A percentile compares a stretch with the other conserved stretches of the same genome.
phyloP scores from a whole-genome alignment of 2,888 invertebrate species.

The Tryphoninae sp. region DNA sequence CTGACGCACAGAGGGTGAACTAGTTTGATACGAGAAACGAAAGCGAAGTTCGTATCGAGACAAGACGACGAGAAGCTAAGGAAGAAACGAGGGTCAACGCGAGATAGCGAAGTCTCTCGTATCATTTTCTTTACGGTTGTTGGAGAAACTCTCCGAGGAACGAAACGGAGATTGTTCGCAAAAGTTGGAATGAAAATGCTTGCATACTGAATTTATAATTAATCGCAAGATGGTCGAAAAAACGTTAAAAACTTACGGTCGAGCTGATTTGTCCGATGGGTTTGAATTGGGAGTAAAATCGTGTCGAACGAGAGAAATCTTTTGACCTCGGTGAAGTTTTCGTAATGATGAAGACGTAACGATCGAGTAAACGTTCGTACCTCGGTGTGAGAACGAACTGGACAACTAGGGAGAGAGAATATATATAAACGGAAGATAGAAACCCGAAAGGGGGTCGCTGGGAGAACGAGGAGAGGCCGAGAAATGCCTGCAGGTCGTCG shows the following conservation, averaged over 20 bases:
- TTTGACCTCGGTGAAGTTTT: constrained; percentile 14
- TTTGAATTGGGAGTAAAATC: neutral
- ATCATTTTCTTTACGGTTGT: constrained; percentile 15
- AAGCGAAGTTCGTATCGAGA: constrained; percentile 2
- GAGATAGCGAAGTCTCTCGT: constrained; percentile 23
- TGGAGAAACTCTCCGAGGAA: neutral
- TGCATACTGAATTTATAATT: constrained; percentile 12
- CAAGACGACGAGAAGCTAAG: neutral
- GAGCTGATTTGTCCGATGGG: neutral
- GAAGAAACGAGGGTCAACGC: constrained; percentile 31
- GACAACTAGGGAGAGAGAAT: neutral
- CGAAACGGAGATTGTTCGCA: neutral
- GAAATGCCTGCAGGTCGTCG: constrained; percentile 39
- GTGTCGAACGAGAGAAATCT: constrained; percentile 10
- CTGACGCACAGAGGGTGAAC: constrained; percentile 27
- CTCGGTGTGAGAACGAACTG: constrained; percentile 12
- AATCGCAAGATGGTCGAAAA: neutral
- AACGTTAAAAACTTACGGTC: neutral
- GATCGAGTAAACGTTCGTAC: neutral
- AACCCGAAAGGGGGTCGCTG: constrained; percentile 8
- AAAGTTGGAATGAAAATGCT: constrained; percentile 6
- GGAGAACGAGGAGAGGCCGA: constrained; percentile 24
- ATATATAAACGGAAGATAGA: neutral
- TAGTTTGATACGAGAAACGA: constrained; percentile 26
- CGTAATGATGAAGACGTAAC: constrained; percentile 13